Conservation (phyloP, 2,888 invertebrate species). For the Pseudococcus longispinus region DNA sequence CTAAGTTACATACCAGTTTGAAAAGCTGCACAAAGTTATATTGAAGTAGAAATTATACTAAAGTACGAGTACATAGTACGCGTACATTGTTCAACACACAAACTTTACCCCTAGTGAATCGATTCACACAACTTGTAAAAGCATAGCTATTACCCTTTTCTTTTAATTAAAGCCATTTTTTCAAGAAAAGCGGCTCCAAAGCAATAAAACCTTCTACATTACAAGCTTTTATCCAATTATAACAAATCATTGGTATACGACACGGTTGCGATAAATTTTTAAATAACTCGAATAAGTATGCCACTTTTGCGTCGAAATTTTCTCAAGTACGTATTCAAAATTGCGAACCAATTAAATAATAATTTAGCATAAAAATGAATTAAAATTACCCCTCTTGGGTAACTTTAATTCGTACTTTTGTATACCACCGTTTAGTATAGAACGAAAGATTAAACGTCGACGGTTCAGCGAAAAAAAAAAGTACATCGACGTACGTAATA, state of each 20-base stretch:
- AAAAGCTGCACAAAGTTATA: not conserved
- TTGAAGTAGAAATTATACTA: not conserved
- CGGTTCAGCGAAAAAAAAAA: not conserved
- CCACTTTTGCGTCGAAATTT: not conserved
- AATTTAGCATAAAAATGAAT: not conserved
- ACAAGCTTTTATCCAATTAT: not conserved
- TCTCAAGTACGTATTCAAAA: not conserved
- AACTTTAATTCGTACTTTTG: not conserved
- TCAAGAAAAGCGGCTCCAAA: not conserved
- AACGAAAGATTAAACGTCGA: not conserved
- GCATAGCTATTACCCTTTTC: not conserved
- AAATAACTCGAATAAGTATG: not conserved
- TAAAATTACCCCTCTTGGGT: not conserved
- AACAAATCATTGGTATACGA: not conserved
- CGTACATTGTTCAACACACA: not conserved
- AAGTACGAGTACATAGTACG: conserved; percentile 5
- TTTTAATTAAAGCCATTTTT: conserved; percentile 32
- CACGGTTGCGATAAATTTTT: not conserved
- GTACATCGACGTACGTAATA: not conserved
- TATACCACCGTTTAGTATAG: not conserved
- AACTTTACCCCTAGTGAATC: not conserved
- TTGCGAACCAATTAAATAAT: not conserved
- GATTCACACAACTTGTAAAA: not conserved
- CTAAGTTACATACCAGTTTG: not conserved
- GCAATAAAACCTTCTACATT: not conserved